phyloP scores from a whole-genome alignment of 2,113 vertebrate genomes.

The Podocnemis expansa region DNA sequence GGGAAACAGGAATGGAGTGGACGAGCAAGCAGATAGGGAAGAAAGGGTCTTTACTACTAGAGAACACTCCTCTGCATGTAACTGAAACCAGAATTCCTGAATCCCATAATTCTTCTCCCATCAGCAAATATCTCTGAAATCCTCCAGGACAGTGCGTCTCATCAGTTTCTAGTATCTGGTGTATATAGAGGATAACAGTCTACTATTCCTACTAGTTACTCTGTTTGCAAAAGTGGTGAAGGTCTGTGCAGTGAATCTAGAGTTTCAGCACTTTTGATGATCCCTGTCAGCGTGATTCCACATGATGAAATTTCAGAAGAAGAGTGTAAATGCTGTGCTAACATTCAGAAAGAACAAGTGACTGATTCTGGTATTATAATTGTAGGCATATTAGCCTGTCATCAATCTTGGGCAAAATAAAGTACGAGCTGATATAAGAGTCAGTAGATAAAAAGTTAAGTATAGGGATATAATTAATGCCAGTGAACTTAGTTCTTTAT shows the following conservation, averaged over 20 bases:
- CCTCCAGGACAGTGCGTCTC: background rate
- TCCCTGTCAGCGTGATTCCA: background rate
- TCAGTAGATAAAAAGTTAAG: background rate
- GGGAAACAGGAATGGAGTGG: rapidly evolving
- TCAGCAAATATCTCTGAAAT: background rate
- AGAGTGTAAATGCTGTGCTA: constrained; percentile 7
- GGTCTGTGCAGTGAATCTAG: background rate
- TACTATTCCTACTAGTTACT: background rate
- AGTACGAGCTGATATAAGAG: background rate
- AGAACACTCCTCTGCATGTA: background rate
- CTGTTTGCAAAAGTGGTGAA: background rate
- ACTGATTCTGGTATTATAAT: background rate
- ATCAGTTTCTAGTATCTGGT: background rate
- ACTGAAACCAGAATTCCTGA: background rate
- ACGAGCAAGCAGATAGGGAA: background rate
- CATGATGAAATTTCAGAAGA: background rate
- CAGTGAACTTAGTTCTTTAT: background rate
- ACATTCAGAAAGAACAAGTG: constrained; percentile 6
- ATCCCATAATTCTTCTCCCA: background rate
- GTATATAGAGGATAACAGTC: background rate
- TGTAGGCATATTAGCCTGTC: background rate
- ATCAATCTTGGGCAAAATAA: background rate
- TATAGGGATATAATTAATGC: background rate
- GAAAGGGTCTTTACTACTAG: background rate
- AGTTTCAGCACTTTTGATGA: background rate